Conservation (phyloP, 2,113 vertebrate species). For the Myrmecophaga tridactyla region DNA sequence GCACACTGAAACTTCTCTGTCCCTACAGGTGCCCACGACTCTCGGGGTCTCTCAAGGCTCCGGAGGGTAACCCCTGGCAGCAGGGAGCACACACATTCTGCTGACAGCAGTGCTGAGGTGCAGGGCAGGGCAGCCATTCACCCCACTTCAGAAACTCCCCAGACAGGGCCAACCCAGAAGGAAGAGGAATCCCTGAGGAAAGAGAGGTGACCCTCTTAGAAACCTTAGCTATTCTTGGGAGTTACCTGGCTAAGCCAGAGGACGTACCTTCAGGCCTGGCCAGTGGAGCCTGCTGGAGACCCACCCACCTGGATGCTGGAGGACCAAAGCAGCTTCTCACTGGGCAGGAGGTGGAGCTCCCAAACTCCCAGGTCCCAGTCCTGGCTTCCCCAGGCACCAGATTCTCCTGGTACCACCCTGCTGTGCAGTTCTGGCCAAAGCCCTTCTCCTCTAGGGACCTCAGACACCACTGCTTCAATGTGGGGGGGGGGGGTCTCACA, state of each 20-base stretch:
- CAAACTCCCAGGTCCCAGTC: too few relatives aligned
- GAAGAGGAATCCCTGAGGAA: neutral
- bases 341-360: neutral
- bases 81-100: neutral
- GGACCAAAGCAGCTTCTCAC: neutral
- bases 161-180: neutral
- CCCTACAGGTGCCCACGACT: neutral
- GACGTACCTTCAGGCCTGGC: neutral
- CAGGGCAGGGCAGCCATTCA: neutral
- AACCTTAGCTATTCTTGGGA: neutral
- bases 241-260: neutral
- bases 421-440: neutral
- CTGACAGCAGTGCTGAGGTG: neutral
- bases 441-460: neutral
- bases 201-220: neutral
- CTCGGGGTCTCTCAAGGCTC: too few relatives aligned
- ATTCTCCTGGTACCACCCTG: neutral
- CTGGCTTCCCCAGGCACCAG: too few relatives aligned
- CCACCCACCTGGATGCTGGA: neutral
- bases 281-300: neutral
- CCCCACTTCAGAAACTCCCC: neutral
- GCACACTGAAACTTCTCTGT: neutral
- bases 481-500: fast-evolving
- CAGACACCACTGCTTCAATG: neutral
- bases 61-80: too few relatives aligned